Evolutionary conservation across 1,140 invertebrate genomes (phyloP).

Genomic region (Colletes gigas): DNA sequence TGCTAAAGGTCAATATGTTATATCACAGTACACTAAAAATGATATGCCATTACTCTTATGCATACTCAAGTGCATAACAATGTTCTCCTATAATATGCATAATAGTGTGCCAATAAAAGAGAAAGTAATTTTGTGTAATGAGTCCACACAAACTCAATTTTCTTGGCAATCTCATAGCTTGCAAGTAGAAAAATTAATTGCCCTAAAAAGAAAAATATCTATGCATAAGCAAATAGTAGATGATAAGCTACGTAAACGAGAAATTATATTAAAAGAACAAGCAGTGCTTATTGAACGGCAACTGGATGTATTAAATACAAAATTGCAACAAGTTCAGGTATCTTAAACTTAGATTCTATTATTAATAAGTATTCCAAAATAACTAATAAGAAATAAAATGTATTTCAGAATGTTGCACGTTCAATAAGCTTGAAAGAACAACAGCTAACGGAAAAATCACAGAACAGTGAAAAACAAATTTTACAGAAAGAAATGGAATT

Average conservation of each 20-base stretch:
- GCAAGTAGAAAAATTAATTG: conserved; percentile 54
- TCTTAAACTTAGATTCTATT: neutral
- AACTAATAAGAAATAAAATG: neutral
- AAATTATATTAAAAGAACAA: conserved; percentile 71
- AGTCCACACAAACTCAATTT: conserved; percentile 58
- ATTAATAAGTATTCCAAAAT: conserved; percentile 27
- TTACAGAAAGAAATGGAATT: conserved; percentile 73
- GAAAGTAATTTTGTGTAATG: conserved; percentile 32
- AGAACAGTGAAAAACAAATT: conserved; percentile 64
- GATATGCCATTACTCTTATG: conserved; percentile 73
- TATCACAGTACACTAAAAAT: conserved; percentile 69
- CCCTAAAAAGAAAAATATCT: conserved; percentile 70
- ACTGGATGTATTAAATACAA: conserved; percentile 69
- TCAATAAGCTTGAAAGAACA: conserved; percentile 70
- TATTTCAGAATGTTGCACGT: conserved; percentile 69
- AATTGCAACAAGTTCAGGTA: conserved; percentile 76
- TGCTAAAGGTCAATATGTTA: conserved; percentile 69
- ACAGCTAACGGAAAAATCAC: conserved; percentile 65
- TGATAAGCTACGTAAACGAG: conserved; percentile 67
- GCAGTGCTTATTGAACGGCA: conserved; percentile 70
- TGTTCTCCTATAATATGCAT: conserved; percentile 36
- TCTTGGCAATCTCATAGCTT: conserved; percentile 28
- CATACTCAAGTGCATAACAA: conserved; percentile 71
- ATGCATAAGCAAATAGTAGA: conserved; percentile 74
- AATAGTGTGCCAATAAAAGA: conserved; percentile 25